These are phyloP conservation scores for Geococcyx californianus DNA, from an alignment of 2,113 vertebrate species.

Conservation along the genomic window DNA sequence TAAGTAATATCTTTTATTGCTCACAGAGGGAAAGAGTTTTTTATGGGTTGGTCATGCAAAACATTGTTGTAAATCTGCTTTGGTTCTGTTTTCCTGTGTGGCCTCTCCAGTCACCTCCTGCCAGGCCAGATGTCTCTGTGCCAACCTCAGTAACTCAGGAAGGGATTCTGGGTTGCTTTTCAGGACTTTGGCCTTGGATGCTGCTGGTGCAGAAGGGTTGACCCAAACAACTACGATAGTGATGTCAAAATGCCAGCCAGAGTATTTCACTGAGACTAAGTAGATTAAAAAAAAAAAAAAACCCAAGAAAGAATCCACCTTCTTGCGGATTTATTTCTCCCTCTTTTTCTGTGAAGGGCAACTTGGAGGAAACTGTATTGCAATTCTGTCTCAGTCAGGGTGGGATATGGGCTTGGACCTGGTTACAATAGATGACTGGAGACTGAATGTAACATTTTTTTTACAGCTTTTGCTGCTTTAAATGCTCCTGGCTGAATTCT, in stretches of 20 bases:
- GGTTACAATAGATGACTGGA: background rate
- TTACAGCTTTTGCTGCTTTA: background rate
- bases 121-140: too few relatives aligned
- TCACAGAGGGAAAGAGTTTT: background rate
- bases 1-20: fast-evolving
- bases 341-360: too few relatives aligned
- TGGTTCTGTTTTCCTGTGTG: background rate
- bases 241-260: too few relatives aligned
- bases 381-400: background rate
- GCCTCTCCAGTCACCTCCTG: fast-evolving
- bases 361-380: background rate
- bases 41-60: fast-evolving
- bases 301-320: background rate
- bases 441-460: background rate
- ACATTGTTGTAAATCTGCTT: background rate
- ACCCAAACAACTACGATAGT: fast-evolving
- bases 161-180: fast-evolving
- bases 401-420: background rate
- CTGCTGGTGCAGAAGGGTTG: background rate
- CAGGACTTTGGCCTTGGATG: background rate
- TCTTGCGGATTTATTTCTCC: background rate
- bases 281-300: too few relatives aligned
- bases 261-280: background rate
- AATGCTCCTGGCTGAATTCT: background rate
- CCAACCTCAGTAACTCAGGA: fast-evolving